Evolutionary conservation across 2,797 vertebrate species (phyloP), one percentile per base, ranked within the genome.

Genomic region (Poeciliopsis gracilis): DNA sequence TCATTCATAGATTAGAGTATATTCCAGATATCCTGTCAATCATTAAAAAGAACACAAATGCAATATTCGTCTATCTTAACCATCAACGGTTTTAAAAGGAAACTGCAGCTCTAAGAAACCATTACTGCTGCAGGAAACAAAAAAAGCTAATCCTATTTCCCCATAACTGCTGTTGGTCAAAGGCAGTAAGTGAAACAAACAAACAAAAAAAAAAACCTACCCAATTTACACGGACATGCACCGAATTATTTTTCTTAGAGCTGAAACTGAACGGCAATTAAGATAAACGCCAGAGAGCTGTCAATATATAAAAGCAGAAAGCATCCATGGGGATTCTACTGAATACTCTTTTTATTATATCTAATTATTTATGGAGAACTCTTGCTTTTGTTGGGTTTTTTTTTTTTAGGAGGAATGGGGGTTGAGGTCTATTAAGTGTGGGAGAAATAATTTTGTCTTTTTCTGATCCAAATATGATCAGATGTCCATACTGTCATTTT

Each of bases 141-240:
- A 36, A 76, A 67, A 53, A 73, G 23, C 69, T 67, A 79, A 80
- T 16, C 13, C 75, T 79, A 5, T 63, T 79, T 61, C 30, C 63
- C 73, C 46, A 25, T 6, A 61, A 49, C 49, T 72, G 41, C 38
- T 86, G 59, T 16, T n/a, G 71, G 75, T 83, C 69, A 84, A 81
- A 87, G 75, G 66, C 72, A 86, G 73, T 77, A 85, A 82, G 79
- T 79, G 63, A 84, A 77, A 80, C 51, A 83, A 59, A 80, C 2
- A 70, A 6, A 71, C 16, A 8, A 71, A 70, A 70, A 4, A 70
- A 70, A 4, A 71, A 70, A 75, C 69, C 51, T 76, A 57, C 36
- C 75, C 81, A 71, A 75, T 87, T 88, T 85, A 78, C 86, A 90
- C 86, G 79, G 87, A 77, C 86, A 79, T 82, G 77, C 45, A 57